These are phyloP conservation scores for Oryzias sinensis DNA, from an alignment of 2,797 vertebrate species.

Conservation along the genomic window DNA sequence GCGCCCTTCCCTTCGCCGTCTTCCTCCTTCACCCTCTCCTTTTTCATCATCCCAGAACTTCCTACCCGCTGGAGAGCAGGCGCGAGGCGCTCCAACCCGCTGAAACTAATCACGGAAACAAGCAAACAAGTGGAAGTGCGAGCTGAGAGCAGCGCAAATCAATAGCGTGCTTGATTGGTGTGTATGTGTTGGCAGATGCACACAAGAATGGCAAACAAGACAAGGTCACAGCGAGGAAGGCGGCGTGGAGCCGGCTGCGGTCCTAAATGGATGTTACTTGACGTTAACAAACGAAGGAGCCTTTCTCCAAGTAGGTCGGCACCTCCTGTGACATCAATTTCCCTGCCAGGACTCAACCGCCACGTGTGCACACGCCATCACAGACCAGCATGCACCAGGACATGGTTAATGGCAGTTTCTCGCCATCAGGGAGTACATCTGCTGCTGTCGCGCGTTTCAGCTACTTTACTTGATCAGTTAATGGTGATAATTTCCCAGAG, in stretches of 20 bases:
- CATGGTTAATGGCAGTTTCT: constrained; percentile 30
- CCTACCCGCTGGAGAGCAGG: constrained; percentile 5
- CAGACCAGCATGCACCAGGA: not conserved
- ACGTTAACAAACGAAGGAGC: constrained; percentile 50
- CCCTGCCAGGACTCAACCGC: constrained; percentile 6
- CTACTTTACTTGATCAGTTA: constrained; percentile 56
- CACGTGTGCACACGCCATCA: not conserved
- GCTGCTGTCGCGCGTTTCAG: constrained; percentile 34
- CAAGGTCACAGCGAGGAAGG: constrained; percentile 44
- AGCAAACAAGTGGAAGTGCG: constrained; percentile 65
- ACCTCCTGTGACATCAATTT: constrained; percentile 47
- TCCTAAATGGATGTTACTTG: constrained; percentile 46
- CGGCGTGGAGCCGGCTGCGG: constrained; percentile 33
- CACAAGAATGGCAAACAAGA: not conserved
- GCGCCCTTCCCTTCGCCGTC: constrained; percentile 32
- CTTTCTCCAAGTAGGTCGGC: constrained; percentile 53
- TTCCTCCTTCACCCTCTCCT: constrained; percentile 21
- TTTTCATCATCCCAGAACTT: constrained; percentile 20
- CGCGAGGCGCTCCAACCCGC: constrained; percentile 23
- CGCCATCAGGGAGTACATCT: constrained; percentile 49
- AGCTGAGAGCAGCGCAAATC: constrained; percentile 38
- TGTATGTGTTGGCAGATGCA: not conserved
- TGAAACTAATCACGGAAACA: constrained; percentile 52
- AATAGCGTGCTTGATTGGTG: constrained; percentile 38
- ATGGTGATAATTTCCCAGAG: constrained; percentile 56